Evolutionary conservation across 53 echinoderm and acorn worm species (phyloP).

Genomic region (Mesocentrotus franciscanus): DNA sequence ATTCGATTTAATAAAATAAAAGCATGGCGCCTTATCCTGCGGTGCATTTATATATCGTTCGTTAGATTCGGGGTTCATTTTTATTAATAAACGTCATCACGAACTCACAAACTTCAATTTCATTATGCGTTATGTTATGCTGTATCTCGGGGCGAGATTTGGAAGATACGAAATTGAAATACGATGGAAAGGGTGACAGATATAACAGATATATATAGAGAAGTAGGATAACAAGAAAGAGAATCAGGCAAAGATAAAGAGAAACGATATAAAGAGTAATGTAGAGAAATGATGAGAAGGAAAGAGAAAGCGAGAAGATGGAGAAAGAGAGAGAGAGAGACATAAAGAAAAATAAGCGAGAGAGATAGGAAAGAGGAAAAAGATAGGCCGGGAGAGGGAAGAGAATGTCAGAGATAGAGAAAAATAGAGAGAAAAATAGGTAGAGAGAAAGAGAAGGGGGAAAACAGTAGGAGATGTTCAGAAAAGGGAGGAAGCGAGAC

Average conservation of each 20-base stretch:
- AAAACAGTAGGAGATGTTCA: not conserved
- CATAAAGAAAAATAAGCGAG: not conserved
- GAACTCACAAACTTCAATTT: not conserved
- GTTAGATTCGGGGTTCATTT: not conserved
- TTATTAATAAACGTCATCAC: conserved; percentile 7
- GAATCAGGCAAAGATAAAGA: not conserved
- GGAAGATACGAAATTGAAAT: not conserved
- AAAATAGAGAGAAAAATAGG: not conserved
- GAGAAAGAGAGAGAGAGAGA: conserved; percentile 27
- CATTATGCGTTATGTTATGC: not conserved
- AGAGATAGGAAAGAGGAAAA: not conserved
- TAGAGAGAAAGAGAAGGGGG: not conserved
- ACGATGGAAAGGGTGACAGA: too few species aligned
- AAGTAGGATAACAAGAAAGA: not conserved
- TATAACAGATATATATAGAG: too few species aligned
- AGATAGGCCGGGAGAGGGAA: not conserved
- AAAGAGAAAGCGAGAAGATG: not conserved
- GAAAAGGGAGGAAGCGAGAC: not conserved
- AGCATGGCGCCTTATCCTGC: not conserved
- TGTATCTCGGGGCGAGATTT: not conserved
- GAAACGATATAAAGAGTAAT: not conserved
- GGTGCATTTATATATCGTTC: not conserved
- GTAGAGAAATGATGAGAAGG: too few species aligned
- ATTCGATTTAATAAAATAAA: not conserved
- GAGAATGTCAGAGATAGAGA: not conserved